Evolutionary conservation across 2,888 invertebrate species (phyloP).

Genomic region (Clivina fossor): DNA sequence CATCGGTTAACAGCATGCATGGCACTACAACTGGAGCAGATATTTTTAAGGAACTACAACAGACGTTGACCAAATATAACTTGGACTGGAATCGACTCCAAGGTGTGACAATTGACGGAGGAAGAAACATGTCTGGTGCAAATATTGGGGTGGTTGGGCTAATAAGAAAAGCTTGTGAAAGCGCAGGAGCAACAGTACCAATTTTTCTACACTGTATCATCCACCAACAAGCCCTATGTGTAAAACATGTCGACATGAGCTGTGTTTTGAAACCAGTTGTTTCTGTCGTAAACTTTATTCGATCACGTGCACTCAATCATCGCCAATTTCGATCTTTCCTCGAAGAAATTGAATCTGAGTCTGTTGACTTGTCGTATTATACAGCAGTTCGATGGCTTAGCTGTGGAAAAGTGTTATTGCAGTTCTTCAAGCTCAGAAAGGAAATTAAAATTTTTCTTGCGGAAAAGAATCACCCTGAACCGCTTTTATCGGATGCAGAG

Average conservation of each 20-base stretch:
- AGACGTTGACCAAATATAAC: conserved; percentile 9
- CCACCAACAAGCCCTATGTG: background rate
- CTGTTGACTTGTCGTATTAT: background rate
- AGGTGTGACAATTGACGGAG: conserved; percentile 37
- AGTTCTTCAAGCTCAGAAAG: background rate
- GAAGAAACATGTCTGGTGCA: conserved; percentile 36
- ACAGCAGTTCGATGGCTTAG: background rate
- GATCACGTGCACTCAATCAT: background rate
- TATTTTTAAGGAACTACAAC: conserved; percentile 24
- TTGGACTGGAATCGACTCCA: conserved; percentile 11
- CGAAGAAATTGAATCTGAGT: background rate
- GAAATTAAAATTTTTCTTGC: too few species aligned
- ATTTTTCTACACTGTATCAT: conserved; percentile 1
- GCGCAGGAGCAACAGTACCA: too few species aligned
- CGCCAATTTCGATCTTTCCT: background rate
- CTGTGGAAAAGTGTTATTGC: background rate
- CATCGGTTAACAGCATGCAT: conserved; percentile 28
- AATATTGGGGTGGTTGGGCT: conserved; percentile 35
- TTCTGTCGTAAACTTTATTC: background rate
- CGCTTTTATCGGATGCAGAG: too few species aligned
- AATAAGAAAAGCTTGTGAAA: too few species aligned
- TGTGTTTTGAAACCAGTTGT: background rate
- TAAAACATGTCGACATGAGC: background rate
- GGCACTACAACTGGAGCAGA: conserved; percentile 30
- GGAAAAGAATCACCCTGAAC: too few species aligned